Evolutionary conservation across 2,797 vertebrate species (phyloP), one percentile per base, ranked within the genome.

Genomic region (Neosalanx taihuensis): DNA sequence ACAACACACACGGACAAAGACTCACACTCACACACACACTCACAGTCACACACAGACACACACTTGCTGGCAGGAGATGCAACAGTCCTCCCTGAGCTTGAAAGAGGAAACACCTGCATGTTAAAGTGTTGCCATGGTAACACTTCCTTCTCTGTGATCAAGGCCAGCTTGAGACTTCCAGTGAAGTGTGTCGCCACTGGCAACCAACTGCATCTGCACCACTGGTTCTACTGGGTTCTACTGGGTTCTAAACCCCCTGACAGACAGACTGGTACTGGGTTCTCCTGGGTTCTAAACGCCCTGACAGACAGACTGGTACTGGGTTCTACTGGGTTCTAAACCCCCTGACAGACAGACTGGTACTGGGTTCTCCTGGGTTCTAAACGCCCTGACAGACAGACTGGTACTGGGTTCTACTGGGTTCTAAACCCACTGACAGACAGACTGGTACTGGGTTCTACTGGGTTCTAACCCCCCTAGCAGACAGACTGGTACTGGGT

Each of bases 61-160:
- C 81, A 81, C 83, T 86, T 83, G 81, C 79, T 90, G 88, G 87
- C 83, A 79, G 69, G 63, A 49, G 78, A 81, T 86, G 77, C 77
- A 84, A 84, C 81, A 88, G 83, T 83, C 86, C 3, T 78, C 86
- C 85, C 75, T 79, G 76, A 84, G 85, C 83, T 75, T 83, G 81
- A 88, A 87, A 84, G 78, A 76, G 78, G 82, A 84, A 87, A 87
- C 87, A 87, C 86, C 86, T 89, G 83, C 75, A 86, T 89, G 85
- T 89, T 82, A 86, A 85, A 86, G 81, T 71, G 84, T 77, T 83
- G 80, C 83, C 78, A 88, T 84, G 79, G 84, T 85, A 90, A 87
- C 79, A 49, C 85, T 85, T 87, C 85, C 82, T 83, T 78, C 73
- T 86, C 81, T 81, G 77, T 83, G 83, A 87, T 88, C 84, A 85